A percentile compares a stretch with the other conserved stretches of the same genome.
Conservation (phyloP, 2,113 vertebrate genomes). For the Ardeotis arabs region DNA sequence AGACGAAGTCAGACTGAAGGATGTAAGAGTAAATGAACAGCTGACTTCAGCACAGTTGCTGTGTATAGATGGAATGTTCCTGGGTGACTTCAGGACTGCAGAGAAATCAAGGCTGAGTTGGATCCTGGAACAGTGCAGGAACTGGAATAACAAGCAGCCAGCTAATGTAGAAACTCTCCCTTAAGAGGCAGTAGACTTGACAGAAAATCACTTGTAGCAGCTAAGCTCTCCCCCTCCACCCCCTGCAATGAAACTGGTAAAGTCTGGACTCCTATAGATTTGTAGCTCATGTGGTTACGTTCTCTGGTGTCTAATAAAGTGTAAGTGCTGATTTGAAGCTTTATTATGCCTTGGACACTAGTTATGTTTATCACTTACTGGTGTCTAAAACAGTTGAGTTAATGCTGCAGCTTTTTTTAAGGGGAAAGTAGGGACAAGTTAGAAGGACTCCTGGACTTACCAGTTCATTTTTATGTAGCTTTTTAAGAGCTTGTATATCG, state of each 20-base stretch:
- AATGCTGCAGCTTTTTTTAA: not conserved
- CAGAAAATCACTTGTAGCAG: not conserved
- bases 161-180: not conserved
- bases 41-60: not conserved
- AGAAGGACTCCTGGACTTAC: not conserved
- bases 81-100: not conserved
- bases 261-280: not conserved
- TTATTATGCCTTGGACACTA: not conserved
- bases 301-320: not conserved
- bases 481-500: not conserved
- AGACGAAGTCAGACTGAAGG: not conserved
- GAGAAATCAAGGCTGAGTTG: not conserved
- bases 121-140: not conserved
- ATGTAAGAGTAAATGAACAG: not conserved
- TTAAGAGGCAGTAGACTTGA: not conserved
- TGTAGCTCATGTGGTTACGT: not conserved
- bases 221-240: not conserved
- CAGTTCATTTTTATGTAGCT: not conserved
- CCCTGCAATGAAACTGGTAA: not conserved
- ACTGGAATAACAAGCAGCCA: not conserved
- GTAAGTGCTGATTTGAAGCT: not conserved
- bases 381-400: not conserved
- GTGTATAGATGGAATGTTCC: not conserved
- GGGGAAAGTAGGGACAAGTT: not conserved
- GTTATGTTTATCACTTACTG: not conserved